These are phyloP conservation scores for Tanypteryx hageni DNA, from an alignment of 2,888 invertebrate genomes.

Conservation along the genomic window DNA sequence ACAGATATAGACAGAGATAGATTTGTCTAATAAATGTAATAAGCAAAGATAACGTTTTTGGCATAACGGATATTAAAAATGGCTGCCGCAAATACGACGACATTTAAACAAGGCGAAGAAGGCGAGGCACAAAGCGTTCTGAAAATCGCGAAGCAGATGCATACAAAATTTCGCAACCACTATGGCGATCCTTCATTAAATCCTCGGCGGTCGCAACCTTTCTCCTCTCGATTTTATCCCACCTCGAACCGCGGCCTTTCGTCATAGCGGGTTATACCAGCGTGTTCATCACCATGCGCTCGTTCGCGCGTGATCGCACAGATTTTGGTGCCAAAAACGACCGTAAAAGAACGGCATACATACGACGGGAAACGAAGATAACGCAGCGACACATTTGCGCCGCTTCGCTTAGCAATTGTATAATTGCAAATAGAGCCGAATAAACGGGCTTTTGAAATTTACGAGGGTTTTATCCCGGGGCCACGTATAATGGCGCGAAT, in stretches of 20 bases:
- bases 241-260: neutral
- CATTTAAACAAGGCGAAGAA: too few species aligned
- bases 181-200: neutral
- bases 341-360: neutral
- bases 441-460: constrained; percentile 4
- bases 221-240: neutral
- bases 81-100: too few species aligned
- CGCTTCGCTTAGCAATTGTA: neutral
- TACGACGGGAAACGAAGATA: neutral
- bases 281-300: constrained; percentile 1
- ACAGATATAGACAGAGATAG: too few species aligned
- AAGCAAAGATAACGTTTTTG: too few species aligned
- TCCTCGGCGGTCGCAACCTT: neutral
- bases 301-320: constrained; percentile 16
- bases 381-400: constrained; percentile 16
- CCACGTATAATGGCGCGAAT: constrained; percentile 5
- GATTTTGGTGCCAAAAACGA: neutral
- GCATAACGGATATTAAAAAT: too few species aligned
- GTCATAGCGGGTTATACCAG: neutral
- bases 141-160: too few species aligned
- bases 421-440: constrained; percentile 16
- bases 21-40: too few species aligned
- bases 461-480: constrained; percentile 7
- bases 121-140: too few species aligned
- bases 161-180: neutral